These are phyloP conservation scores for Sarcoramphus papa DNA, from an alignment of 2,797 vertebrate genomes.

Conservation along the genomic window DNA sequence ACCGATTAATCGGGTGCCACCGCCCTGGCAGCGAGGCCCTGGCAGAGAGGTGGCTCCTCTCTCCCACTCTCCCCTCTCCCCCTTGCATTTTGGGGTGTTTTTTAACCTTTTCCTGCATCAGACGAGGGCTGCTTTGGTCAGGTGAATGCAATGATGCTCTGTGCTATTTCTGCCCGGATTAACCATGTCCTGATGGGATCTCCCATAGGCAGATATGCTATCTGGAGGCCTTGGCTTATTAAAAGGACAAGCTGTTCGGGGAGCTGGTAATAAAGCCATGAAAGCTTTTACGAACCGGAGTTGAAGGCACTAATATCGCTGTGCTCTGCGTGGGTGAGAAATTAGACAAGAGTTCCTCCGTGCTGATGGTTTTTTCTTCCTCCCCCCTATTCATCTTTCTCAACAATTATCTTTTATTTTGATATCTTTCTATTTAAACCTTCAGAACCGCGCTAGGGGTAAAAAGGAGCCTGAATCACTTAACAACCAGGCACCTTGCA, in stretches of 20 bases:
- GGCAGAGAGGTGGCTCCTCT: neutral
- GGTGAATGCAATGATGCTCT: neutral
- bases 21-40: rapidly evolving
- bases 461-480: neutral
- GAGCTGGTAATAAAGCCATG: conserved; percentile 46
- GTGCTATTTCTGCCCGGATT: neutral
- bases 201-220: conserved; percentile 16
- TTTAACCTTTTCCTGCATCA: neutral
- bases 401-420: conserved; percentile 69
- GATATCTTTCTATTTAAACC: conserved; percentile 69
- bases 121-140: neutral
- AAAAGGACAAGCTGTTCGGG: conserved; percentile 35
- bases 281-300: conserved; percentile 52
- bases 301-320: conserved; percentile 55
- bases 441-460: neutral
- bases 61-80: neutral
- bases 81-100: neutral
- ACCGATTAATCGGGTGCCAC: neutral
- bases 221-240: conserved; percentile 40
- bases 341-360: conserved; percentile 63
- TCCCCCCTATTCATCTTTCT: conserved; percentile 52
- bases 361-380: neutral
- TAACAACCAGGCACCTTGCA: neutral
- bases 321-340: conserved; percentile 60
- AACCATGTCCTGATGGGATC: neutral